Evolutionary conservation across 2,888 invertebrate species (phyloP), one percentile per base, ranked within the genome.

Genomic region (Unio delphinus): DNA sequence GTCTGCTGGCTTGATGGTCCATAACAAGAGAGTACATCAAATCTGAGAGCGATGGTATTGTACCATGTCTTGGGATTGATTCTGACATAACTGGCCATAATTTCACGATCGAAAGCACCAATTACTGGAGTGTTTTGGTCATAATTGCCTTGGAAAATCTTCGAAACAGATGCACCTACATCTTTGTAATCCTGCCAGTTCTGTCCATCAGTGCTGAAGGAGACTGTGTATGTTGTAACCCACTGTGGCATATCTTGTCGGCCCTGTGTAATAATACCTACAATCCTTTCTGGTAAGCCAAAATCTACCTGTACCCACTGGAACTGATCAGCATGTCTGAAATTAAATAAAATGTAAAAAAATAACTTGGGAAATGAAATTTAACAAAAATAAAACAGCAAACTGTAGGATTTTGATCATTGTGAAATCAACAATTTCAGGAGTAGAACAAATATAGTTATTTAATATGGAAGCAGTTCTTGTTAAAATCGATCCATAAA

Each of bases 11-110:
- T 26, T 20, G 61, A 63, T 58, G 68, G 68, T 15, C 75, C 74
- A 57, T 76, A 76, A 11, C 86, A 86, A 1, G 80, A 78, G 11
- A 86, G 72, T 4, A 85, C 68, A 56, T 86, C 85, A 73, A 85
- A 74, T 65, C 86, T 59, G 45, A 86, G 63, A 3, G 84, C 84
- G 62, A 84, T 81, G 54, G 65, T 74, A 20, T 69, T 68, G 57
- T 82, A 67, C 82, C 83, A 86, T 55, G 78, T 75, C n/a, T 76
- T 61, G 3, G 86, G 86, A 23, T 81, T 68, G 15, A 86, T 78
- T 34, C 84, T 70, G 7, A 86, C 78, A 73, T 68, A 82, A 7
- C 75, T 70, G 4, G 84, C 80, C n/a, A 72, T 71, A 23, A 86
- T 74, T 66, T 82, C 81, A 61, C 79, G 69, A 68, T 80, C 82